phyloP scores from a whole-genome alignment of 2,113 vertebrate species.

The Delphinapterus leucas region DNA sequence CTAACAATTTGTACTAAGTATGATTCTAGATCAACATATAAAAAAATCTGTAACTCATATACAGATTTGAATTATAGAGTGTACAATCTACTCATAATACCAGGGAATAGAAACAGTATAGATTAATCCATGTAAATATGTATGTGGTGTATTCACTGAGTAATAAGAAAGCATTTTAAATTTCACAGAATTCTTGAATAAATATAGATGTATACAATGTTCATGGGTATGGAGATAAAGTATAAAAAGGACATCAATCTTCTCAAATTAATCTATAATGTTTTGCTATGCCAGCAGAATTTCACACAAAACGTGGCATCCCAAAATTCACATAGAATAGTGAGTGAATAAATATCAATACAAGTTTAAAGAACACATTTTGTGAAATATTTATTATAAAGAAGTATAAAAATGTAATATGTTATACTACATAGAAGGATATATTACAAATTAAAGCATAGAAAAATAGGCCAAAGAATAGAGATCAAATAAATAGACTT shows the following conservation, averaged over 20 bases:
- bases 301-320: background rate
- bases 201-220: background rate
- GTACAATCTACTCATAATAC: background rate
- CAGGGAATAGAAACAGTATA: background rate
- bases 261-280: background rate
- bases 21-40: background rate
- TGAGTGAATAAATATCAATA: background rate
- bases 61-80: background rate
- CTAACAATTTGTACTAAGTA: background rate
- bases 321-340: background rate
- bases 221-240: background rate
- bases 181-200: background rate
- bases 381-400: background rate
- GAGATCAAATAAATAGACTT: background rate
- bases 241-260: background rate
- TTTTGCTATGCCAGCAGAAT: background rate
- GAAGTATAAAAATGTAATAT: background rate
- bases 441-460: background rate
- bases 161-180: background rate
- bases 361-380: background rate
- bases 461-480: background rate
- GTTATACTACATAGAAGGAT: background rate
- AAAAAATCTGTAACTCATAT: background rate
- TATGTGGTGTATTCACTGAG: background rate
- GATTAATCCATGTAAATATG: background rate